Evolutionary conservation across 2,888 invertebrate genomes (phyloP), one percentile per base, ranked within the genome.

Genomic region (Tetragnatha montana): DNA sequence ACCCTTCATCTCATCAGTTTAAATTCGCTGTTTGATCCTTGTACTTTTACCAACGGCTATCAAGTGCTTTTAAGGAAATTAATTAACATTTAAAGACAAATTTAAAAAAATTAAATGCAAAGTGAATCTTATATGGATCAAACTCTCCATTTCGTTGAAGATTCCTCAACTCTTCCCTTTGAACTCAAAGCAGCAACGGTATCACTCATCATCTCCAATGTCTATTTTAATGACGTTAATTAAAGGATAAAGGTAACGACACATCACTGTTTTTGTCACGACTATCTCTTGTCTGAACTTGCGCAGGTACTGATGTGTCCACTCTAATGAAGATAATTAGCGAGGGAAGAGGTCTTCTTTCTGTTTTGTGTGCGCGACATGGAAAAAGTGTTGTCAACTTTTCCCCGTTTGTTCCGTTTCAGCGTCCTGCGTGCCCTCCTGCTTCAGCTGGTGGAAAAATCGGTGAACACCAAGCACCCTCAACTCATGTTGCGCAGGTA

Each of bases 401-500:
- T 35, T 35, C 3, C n/a, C 75, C 73, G 60, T 84, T 35, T 71
- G 47, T 86, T 86, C 80, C 51, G 19, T 84, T 88, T 49, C 71
- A 89, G 89, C 21, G 89, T 89, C 21, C 89, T 89, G n/a, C 89
- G 89, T 50, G 84, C 89, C 74, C 49, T 89, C 73, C 89, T 89
- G 69, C 81, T 84, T 73, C 96, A 98, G 91, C 95, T 99, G 91
- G 97, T 99, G 92, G 98, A 98, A 92, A 98, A 98, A 94, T 97
- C 98, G 50, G 97, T 98, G 79, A 96, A 96, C 92, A 97, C 97
- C 88, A 98, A 98, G 93, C 97, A 98, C 94, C 98, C 98, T 0
- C 98, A 98, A 93, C 94, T 98, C 85, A 98, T 99, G 98, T 94
- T 99, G 81, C 95, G 98, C 89, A 95, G 91, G 91, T 91, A 87